Base-by-base conservation (phyloP, 2,797 vertebrate species). In the Ataeniobius toweri region DNA sequence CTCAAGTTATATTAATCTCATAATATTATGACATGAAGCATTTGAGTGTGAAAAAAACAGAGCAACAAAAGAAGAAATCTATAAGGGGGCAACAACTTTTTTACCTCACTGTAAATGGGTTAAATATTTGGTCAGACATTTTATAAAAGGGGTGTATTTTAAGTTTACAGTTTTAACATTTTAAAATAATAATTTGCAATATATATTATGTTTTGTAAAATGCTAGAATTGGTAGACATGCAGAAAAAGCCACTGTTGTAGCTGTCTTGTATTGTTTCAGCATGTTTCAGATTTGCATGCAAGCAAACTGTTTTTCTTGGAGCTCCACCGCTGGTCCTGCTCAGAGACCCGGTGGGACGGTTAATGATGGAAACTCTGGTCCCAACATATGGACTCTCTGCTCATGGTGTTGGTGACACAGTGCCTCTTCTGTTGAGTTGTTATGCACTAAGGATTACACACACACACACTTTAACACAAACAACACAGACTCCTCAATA, bases 321-420 rank as follows among this genome's bases (percentile, higher is more conserved):
- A 74, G 68, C 78, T 86, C 80, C 74, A 68, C 82, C 63, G 79
- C 74, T 80, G 73, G 81, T 90, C 79, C 74, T 74, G 82, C 85
- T 81, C 86, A 24, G 48, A 86, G 89, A 87, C 83, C 80, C 84
- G 20, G 73, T 83, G 84, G 73, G 89, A 86, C 75, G 48, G 55
- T 63, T 88, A 88, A 91, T 88, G 89, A 86, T 94, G 94, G 94
- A 94, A 94, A 95, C 90, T 92, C 84, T 86, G 80, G 69, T 86
- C 79, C 88, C 76, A 85, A 90, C 89, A 88, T 88, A 89, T 88
- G 90, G 84, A 82, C 85, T 88, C 89, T 85, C 86, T 85, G 75
- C 85, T 89, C 89, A 92, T 86, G 89, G 83, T 89, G 89, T 79
- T 71, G 75, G 81, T 90, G 91, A 92, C 79, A 86, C 87, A 88